Conservation (phyloP, 2,888 invertebrate species). For the Macrosiphum euphorbiae region DNA sequence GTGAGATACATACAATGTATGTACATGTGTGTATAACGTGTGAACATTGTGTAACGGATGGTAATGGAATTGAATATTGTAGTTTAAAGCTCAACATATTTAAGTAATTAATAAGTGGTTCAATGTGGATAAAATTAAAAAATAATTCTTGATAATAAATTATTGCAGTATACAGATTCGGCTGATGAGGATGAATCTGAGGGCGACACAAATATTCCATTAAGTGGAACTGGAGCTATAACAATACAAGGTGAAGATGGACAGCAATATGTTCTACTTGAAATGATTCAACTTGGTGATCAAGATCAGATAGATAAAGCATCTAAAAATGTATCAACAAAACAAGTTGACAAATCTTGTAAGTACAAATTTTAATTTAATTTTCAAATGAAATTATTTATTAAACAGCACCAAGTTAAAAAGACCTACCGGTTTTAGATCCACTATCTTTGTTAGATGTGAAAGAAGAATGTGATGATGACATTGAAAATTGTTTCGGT, state of each 20-base stretch:
- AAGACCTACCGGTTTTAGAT: slow-evolving; percentile 48
- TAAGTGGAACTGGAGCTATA: slow-evolving; percentile 73
- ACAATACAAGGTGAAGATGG: slow-evolving; percentile 81
- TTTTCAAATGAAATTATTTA: neutral
- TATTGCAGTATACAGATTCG: slow-evolving; percentile 57
- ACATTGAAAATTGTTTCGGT: slow-evolving; percentile 84
- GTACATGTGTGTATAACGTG: neutral
- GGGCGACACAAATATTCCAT: slow-evolving; percentile 69
- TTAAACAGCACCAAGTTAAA: slow-evolving; percentile 39
- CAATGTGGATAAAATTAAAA: neutral
- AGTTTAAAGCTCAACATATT: neutral
- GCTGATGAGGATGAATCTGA: slow-evolving; percentile 69
- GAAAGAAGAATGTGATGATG: slow-evolving; percentile 71
- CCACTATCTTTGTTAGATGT: slow-evolving; percentile 41
- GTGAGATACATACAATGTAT: neutral
- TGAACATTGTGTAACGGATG: neutral
- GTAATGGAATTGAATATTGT: neutral
- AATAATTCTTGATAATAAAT: neutral
- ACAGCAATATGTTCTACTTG: slow-evolving; percentile 89
- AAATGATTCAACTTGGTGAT: slow-evolving; percentile 81
- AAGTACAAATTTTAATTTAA: neutral
- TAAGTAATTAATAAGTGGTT: neutral
- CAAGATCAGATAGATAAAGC: slow-evolving; percentile 30
- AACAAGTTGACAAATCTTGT: slow-evolving; percentile 43
- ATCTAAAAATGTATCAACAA: slow-evolving; percentile 35